phyloP scores from a whole-genome alignment of 2,888 invertebrate species.

The Dicyrtoma fusca region DNA sequence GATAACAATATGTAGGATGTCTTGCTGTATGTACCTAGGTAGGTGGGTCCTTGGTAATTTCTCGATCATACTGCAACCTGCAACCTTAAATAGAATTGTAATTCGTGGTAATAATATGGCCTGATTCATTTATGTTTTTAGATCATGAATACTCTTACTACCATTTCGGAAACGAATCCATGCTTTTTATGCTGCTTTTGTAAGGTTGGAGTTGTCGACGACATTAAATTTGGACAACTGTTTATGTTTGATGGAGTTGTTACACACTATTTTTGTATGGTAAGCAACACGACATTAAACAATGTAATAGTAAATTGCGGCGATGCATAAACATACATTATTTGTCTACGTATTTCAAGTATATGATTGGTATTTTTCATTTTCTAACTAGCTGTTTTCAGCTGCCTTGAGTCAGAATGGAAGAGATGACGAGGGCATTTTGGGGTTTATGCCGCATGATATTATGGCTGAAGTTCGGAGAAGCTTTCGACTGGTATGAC shows the following conservation, averaged over 20 bases:
- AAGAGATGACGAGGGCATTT: constrained; percentile 69
- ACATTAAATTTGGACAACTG: constrained; percentile 47
- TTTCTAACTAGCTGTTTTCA: constrained; percentile 69
- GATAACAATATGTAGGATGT: no score
- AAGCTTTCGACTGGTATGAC: constrained; percentile 69
- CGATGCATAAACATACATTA: no score
- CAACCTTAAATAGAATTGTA: no score
- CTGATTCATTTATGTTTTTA: background rate
- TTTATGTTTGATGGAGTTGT: constrained; percentile 41
- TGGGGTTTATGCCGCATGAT: constrained; percentile 73
- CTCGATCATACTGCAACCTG: no score
- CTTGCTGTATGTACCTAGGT: no score
- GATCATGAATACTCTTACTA: constrained; percentile 24
- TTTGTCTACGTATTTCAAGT: no score
- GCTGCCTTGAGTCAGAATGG: constrained; percentile 72
- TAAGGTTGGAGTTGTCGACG: constrained; percentile 39
- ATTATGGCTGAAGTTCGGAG: constrained; percentile 71
- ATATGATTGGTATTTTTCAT: constrained; percentile 7
- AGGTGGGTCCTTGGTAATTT: no score
- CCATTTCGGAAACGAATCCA: constrained; percentile 17
- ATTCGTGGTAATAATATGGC: no score
- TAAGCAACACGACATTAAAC: constrained; percentile 35
- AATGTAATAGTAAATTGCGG: background rate
- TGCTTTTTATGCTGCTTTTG: constrained; percentile 48
- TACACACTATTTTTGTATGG: constrained; percentile 54